Evolutionary conservation across 2,113 vertebrate species (phyloP), one percentile per base, ranked within the genome.

Genomic region (Mobula birostris): DNA sequence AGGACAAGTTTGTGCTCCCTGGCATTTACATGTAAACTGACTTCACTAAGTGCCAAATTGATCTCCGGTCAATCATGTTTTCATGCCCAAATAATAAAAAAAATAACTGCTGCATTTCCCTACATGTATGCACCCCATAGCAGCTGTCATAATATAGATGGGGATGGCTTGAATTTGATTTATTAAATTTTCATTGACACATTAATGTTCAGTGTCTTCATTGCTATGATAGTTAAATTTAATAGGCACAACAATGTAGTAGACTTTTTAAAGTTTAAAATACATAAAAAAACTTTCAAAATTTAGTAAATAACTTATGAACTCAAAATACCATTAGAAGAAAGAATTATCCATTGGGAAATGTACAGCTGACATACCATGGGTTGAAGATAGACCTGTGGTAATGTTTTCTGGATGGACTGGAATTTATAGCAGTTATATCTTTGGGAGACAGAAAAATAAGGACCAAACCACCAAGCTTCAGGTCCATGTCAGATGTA

Each of bases 171-270:
- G 27, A 9, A 40, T 92, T 72, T 92, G 19, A 92, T 32, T 92
- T 92, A 92, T 92, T 92, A 92, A 92, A 92, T 92, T 63, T 24
- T 68, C 68, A 72, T 92, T 92, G 19, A 92, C 19, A 36, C 68
- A 72, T 92, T 7, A 72, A 72, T 72, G 36, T n/a, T 72, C 11
- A 40, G 32, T 40, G 58, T n/a, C 61, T 66, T 88, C 58, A 66
- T 88, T 66, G 36, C 58, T 66, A 27, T 17, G 29, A 88, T 63
- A n/a, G 29, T 88, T 88, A 88, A 63, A n/a, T 88, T 88, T 88
- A 63, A 88, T 88, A n/a, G 61, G 6, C 29, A 15, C 29, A 17
- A 66, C 85, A 61, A 61, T 24, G 21, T 87, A 61, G 29, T 36
- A 58, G 48, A 9, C 24, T 87, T 87, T 58, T 87, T 61, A 29